Percentiles rank a stretch among this genome's conserved stretches.
These are phyloP conservation scores for Acrossocheilus wenchowensis DNA, from an alignment of 2,797 vertebrate genomes.

Conservation along the genomic window DNA sequence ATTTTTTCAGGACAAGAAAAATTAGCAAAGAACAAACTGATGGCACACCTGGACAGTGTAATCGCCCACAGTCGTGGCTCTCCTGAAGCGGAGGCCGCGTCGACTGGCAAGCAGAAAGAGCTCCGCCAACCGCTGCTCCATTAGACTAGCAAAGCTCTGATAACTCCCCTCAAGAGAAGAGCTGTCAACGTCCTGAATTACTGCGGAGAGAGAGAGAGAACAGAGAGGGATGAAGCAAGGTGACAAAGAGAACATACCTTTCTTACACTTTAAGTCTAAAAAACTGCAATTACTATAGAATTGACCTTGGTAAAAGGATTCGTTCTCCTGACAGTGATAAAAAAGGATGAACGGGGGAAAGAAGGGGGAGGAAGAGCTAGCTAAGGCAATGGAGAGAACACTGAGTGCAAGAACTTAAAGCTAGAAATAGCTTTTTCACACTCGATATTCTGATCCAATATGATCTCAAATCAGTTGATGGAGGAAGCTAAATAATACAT, in stretches of 20 bases:
- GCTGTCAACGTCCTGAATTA: slow-evolving; percentile 94
- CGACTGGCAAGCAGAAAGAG: slow-evolving; percentile 92
- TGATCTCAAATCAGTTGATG: slow-evolving; percentile 68
- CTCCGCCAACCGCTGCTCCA: slow-evolving; percentile 95
- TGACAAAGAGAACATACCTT: slow-evolving; percentile 47
- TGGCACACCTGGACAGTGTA: slow-evolving; percentile 88
- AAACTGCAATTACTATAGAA: slow-evolving; percentile 58
- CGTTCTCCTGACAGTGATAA: slow-evolving; percentile 31
- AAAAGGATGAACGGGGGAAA: neutral
- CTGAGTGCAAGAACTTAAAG: slow-evolving; percentile 20
- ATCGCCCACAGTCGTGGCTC: slow-evolving; percentile 88
- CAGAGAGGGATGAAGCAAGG: slow-evolving; percentile 20
- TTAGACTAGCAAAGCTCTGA: slow-evolving; percentile 93
- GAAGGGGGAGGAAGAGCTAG: neutral
- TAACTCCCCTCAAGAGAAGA: slow-evolving; percentile 90
- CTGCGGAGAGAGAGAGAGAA: slow-evolving; percentile 69
- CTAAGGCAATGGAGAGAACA: slow-evolving; percentile 28
- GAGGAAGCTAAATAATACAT: slow-evolving; percentile 75
- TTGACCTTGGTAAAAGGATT: slow-evolving; percentile 49
- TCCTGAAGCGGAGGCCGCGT: slow-evolving; percentile 82
- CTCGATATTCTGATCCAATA: slow-evolving; percentile 66
- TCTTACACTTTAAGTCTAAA: slow-evolving; percentile 51
- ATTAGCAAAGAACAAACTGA: neutral
- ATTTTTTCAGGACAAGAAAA: neutral
- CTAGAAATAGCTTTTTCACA: slow-evolving; percentile 62